Evolutionary conservation across 2,113 vertebrate genomes (phyloP).

Genomic region (Chloropsis hardwickii): DNA sequence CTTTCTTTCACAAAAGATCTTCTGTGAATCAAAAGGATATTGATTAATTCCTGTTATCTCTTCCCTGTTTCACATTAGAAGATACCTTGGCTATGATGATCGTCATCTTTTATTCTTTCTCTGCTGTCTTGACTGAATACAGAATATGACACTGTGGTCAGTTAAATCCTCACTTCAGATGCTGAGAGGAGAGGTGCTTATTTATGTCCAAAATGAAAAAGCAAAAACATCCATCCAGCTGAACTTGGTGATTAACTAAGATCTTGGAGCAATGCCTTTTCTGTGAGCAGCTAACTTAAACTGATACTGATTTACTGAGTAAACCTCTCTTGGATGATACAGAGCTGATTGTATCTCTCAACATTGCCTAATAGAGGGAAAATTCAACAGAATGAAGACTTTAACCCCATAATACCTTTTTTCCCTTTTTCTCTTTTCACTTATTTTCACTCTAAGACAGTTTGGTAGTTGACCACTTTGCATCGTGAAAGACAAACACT

Average conservation of each 20-base stretch:
- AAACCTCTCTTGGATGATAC: background rate
- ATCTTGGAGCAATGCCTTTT: background rate
- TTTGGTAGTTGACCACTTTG: background rate
- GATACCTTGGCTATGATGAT: background rate
- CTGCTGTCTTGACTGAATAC: background rate
- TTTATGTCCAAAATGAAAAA: background rate
- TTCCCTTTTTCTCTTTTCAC: background rate
- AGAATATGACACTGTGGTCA: background rate
- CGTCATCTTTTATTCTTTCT: background rate
- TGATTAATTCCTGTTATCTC: background rate
- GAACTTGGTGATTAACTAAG: background rate
- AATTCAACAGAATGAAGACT: background rate
- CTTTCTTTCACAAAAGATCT: background rate
- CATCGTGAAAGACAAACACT: background rate
- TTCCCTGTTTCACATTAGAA: background rate
- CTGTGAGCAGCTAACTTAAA: background rate
- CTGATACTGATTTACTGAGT: background rate
- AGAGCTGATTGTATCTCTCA: background rate
- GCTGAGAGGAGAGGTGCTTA: background rate
- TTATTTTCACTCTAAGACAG: background rate
- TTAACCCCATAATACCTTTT: background rate
- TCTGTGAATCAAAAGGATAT: background rate
- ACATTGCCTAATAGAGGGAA: background rate
- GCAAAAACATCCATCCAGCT: background rate
- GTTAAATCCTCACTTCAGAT: background rate